These are phyloP conservation scores for Paracentrotus lividus DNA, from an alignment of 53 echinoderm and acorn worm genomes.

Conservation along the genomic window DNA sequence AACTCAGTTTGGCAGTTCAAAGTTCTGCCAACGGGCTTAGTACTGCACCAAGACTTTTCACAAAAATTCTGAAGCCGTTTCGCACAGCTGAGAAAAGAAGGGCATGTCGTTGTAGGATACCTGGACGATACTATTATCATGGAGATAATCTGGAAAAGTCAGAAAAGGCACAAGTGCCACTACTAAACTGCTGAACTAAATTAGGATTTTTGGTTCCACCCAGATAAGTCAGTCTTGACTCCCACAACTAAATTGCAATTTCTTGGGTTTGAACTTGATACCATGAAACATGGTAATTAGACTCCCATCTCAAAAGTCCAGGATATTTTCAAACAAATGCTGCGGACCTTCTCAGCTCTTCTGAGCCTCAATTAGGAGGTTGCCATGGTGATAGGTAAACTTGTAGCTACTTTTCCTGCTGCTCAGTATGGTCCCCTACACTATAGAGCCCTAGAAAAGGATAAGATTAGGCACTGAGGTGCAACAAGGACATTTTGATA, in stretches of 20 bases:
- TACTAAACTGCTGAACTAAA: background rate
- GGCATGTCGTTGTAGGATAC: conserved; percentile 58
- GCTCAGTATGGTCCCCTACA: conserved; percentile 6
- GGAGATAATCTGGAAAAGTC: too few relatives aligned
- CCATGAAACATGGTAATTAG: background rate
- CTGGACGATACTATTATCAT: too few relatives aligned
- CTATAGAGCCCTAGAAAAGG: background rate
- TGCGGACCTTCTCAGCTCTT: too few relatives aligned
- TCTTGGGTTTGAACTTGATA: background rate
- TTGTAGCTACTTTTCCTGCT: conserved; percentile 8
- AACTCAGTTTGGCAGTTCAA: too few relatives aligned
- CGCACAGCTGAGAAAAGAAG: conserved; percentile 45
- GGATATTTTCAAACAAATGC: too few relatives aligned
- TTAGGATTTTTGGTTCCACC: background rate
- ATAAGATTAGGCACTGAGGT: background rate
- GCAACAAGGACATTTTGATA: background rate
- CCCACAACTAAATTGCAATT: background rate
- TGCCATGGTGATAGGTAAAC: conserved; percentile 5
- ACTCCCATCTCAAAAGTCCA: background rate
- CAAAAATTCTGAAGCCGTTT: too few relatives aligned
- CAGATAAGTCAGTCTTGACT: background rate
- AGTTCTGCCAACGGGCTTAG: too few relatives aligned
- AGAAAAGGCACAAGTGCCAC: too few relatives aligned
- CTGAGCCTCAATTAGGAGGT: too few relatives aligned
- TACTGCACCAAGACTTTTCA: too few relatives aligned